These are phyloP conservation scores for Mus caroli DNA, from an alignment of 2,797 vertebrate species.

Conservation along the genomic window DNA sequence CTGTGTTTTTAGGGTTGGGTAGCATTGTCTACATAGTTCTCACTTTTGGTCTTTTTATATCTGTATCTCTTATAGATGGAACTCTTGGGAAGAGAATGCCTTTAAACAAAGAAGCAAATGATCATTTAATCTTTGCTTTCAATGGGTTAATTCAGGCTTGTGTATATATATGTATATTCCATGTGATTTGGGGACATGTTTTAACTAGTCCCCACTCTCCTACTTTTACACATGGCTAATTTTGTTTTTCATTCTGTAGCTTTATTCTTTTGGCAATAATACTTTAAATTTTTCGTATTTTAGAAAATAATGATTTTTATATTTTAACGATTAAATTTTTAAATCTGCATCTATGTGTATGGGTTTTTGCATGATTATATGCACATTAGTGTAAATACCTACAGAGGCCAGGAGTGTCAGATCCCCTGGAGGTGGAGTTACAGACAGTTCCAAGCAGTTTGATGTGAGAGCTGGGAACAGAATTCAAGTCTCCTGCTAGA, in stretches of 20 bases:
- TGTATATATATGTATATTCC: background rate
- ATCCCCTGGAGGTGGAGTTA: background rate
- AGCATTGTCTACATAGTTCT: constrained; percentile 24
- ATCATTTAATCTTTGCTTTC: constrained; percentile 38
- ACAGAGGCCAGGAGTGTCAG: background rate
- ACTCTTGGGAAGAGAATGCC: background rate
- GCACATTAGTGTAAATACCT: background rate
- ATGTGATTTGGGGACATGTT: background rate
- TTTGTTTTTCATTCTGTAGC: background rate
- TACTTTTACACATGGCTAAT: constrained; percentile 30
- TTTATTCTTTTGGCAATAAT: constrained; percentile 13
- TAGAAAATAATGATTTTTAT: constrained; percentile 5
- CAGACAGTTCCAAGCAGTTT: background rate
- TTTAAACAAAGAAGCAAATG: constrained; percentile 46
- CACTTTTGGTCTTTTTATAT: constrained; percentile 33
- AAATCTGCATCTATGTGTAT: background rate
- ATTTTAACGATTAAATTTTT: background rate
- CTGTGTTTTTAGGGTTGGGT: constrained; percentile 28
- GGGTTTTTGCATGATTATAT: background rate
- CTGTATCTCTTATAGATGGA: background rate
- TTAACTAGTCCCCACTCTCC: background rate
- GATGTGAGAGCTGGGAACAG: background rate
- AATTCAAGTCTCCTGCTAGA: background rate
- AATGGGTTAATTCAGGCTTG: background rate
- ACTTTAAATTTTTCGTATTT: background rate